Evolutionary conservation across 2,797 vertebrate genomes (phyloP), one percentile per base, ranked within the genome.

Genomic region (Orientallactaga sibirica): DNA sequence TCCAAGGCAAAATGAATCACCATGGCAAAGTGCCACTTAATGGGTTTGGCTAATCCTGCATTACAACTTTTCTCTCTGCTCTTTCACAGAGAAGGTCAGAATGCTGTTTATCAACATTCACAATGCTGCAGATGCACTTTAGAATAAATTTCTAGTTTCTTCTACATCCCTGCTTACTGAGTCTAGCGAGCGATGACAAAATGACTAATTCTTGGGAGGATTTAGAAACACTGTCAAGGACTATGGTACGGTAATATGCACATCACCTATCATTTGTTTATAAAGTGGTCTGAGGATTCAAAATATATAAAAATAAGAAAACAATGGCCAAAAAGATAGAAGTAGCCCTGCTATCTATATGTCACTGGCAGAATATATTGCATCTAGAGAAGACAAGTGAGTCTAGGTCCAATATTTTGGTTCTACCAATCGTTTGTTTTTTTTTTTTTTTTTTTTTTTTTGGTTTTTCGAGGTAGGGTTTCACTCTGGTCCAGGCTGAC

Each of bases 1-100:
- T 96, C 62, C 86, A 62, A 96, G 97, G 97, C 96, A 93, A 82
- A 37, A 93, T 96, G 97, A 97, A 92, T 97, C 98, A 98, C 75
- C 93, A 25, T 85, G 97, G 97, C 96, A 92, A 61, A 80, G 93
- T 29, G 96, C 93, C 96, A 85, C 14, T 41, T 94, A 81, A 96
- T 93, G 96, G 97, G 96, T 94, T 95, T 82, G 97, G 96, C 96
- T 79, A 90, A 96, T 79, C 91, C 94, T 91, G 94, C 94, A 92
- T n/a, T 92, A 85, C 95, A 96, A 95, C 96, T 94, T 97, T 97
- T 96, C 93, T 91, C 95, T 81, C 29, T 20, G 62, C 96, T 95
- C 96, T 95, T 96, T 97, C 96, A 91, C 91, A 97, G 93, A 97
- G 58, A 95, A 90, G 90, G 97, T 88, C 91, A 97, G 94, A 97